phyloP scores from a whole-genome alignment of 2,888 invertebrate genomes.

The Ischnura elegans region DNA sequence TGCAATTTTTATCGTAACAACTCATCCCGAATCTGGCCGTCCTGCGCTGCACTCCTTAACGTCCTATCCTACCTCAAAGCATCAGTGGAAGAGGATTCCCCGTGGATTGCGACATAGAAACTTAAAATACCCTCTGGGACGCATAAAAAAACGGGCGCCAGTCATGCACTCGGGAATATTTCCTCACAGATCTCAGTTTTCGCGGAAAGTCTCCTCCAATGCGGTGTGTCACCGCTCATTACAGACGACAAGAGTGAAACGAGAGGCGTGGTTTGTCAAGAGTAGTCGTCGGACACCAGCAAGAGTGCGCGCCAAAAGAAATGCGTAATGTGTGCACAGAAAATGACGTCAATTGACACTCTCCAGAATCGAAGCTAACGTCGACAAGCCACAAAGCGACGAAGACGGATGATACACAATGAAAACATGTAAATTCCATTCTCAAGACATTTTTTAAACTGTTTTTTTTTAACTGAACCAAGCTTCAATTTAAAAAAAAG shows the following conservation, averaged over 20 bases:
- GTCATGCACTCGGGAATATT: background rate
- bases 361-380: background rate
- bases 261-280: background rate
- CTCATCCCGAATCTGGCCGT: too few species aligned
- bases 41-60: too few species aligned
- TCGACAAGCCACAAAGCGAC: too few species aligned
- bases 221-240: background rate
- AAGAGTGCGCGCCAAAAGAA: background rate
- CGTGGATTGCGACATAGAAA: background rate
- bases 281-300: background rate
- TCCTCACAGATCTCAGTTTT: background rate
- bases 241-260: background rate
- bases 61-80: too few species aligned
- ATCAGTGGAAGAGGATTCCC: too few species aligned
- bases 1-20: too few species aligned
- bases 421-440: too few species aligned
- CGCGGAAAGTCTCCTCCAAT: background rate
- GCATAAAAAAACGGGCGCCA: background rate
- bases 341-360: background rate
- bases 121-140: background rate
- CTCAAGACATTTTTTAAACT: too few species aligned
- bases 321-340: background rate
- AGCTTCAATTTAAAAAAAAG: too few species aligned
- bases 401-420: too few species aligned
- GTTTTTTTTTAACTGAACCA: too few species aligned